Percentiles rank a stretch among this genome's conserved stretches.
Evolutionary conservation across 2,888 invertebrate genomes (phyloP).

Genomic region (Watsonalla binaria): DNA sequence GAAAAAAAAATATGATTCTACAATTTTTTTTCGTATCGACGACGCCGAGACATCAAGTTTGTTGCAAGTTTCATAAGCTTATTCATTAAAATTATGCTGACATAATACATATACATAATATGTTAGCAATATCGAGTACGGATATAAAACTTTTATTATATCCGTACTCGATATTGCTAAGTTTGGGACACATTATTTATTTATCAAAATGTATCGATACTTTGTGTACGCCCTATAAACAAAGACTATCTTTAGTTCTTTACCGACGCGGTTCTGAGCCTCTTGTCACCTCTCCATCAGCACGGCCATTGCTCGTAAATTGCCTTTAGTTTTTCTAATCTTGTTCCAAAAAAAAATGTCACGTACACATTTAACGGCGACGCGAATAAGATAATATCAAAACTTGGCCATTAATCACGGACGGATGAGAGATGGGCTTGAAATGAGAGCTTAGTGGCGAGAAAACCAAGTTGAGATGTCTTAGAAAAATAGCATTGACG

Average conservation of each 20-base stretch:
- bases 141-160: too few species aligned
- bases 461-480: background rate
- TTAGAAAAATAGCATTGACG: background rate
- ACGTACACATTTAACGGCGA: constrained; percentile 3
- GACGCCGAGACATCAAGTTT: too few species aligned
- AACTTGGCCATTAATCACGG: constrained; percentile 1
- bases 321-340: constrained; percentile 1
- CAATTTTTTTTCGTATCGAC: too few species aligned
- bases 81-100: too few species aligned
- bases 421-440: constrained; percentile 1
- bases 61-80: too few species aligned
- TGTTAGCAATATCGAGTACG: too few species aligned
- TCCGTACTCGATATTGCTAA: too few species aligned
- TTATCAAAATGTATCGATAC: background rate
- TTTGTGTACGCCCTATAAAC: background rate
- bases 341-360: constrained; percentile 1
- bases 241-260: background rate
- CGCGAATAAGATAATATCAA: constrained; percentile 1
- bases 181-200: too few species aligned
- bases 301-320: constrained; percentile 4
- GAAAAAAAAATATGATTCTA: too few species aligned
- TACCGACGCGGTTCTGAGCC: background rate
- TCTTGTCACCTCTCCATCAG: constrained; percentile 1
- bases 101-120: too few species aligned
- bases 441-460: background rate